Conservation (phyloP, 2,797 vertebrate species). For the Lutjanus campechanus region DNA sequence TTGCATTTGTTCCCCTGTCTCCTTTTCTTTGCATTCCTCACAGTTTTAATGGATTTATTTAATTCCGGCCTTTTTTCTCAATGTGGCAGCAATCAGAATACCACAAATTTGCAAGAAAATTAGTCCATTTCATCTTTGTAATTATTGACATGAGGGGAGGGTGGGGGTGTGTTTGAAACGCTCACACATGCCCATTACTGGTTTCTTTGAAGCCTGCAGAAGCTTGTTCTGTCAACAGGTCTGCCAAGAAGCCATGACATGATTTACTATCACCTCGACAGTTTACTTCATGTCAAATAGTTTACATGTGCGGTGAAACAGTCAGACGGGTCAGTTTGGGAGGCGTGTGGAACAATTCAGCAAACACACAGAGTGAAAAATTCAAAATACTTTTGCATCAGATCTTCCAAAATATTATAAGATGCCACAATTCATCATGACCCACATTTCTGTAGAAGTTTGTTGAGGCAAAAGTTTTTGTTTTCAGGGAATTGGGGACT, state of each 20-base stretch:
- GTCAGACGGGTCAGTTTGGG: slow-evolving; percentile 13
- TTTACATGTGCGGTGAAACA: slow-evolving; percentile 41
- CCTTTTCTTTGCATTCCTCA: slow-evolving; percentile 23
- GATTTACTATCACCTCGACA: slow-evolving; percentile 56
- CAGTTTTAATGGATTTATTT: slow-evolving; percentile 67
- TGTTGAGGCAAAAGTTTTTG: slow-evolving; percentile 29
- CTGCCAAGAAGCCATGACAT: slow-evolving; percentile 54
- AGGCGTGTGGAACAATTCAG: neutral
- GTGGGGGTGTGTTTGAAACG: slow-evolving; percentile 50
- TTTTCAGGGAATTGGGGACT: slow-evolving; percentile 29
- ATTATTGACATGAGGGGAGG: slow-evolving; percentile 73
- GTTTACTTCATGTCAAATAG: slow-evolving; percentile 37
- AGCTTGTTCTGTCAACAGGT: slow-evolving; percentile 66
- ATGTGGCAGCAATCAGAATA: slow-evolving; percentile 67
- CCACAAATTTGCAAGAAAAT: slow-evolving; percentile 70
- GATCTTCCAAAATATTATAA: slow-evolving; percentile 6
- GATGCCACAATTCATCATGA: slow-evolving; percentile 19
- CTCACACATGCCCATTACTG: slow-evolving; percentile 53
- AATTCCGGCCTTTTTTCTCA: slow-evolving; percentile 59
- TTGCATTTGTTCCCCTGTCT: slow-evolving; percentile 35
- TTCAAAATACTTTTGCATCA: slow-evolving; percentile 14
- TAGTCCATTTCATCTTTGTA: slow-evolving; percentile 70
- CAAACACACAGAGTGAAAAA: neutral
- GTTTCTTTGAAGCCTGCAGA: slow-evolving; percentile 66
- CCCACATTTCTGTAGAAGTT: slow-evolving; percentile 25